phyloP scores from a whole-genome alignment of 1,140 invertebrate species.

The Rhagoletis pomonella region DNA sequence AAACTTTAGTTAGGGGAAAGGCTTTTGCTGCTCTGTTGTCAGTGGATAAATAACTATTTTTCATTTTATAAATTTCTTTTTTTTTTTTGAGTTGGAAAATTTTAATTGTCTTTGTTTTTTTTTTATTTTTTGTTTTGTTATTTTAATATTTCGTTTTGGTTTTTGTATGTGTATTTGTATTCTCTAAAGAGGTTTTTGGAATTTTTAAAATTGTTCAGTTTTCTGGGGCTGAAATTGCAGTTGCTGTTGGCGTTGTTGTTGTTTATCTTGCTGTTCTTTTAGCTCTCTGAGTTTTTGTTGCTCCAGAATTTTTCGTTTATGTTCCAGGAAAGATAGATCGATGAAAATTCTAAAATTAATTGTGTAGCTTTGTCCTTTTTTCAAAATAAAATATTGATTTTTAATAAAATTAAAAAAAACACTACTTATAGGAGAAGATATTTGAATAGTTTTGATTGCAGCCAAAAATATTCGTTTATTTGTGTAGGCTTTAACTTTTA shows the following conservation, averaged over 20 bases:
- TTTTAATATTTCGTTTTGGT: not conserved
- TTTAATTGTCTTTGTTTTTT: not conserved
- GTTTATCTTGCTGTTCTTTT: constrained; percentile 69
- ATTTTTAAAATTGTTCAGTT: not conserved
- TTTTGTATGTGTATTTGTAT: not conserved
- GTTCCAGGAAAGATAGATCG: constrained; percentile 86
- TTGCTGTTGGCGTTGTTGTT: constrained; percentile 70
- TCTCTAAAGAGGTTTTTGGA: not conserved
- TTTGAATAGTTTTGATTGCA: not conserved
- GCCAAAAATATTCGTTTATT: not conserved
- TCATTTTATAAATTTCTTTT: too few species aligned
- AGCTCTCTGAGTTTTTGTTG: constrained; percentile 75
- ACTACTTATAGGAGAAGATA: not conserved
- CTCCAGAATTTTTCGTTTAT: constrained; percentile 82
- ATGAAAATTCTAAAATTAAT: constrained; percentile 81
- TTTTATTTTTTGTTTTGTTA: not conserved
- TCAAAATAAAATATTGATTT: constrained; percentile 51
- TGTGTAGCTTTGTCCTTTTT: constrained; percentile 72
- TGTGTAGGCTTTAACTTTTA: not conserved
- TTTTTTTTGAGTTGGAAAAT: not conserved
- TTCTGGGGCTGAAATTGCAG: constrained; percentile 66
- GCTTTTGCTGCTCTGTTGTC: too few species aligned
- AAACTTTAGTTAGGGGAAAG: not conserved
- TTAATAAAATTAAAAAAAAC: constrained; percentile 46
- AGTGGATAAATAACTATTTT: too few species aligned